Evolutionary conservation across 2,113 vertebrate species (phyloP).

Genomic region (Ochotona princeps): DNA sequence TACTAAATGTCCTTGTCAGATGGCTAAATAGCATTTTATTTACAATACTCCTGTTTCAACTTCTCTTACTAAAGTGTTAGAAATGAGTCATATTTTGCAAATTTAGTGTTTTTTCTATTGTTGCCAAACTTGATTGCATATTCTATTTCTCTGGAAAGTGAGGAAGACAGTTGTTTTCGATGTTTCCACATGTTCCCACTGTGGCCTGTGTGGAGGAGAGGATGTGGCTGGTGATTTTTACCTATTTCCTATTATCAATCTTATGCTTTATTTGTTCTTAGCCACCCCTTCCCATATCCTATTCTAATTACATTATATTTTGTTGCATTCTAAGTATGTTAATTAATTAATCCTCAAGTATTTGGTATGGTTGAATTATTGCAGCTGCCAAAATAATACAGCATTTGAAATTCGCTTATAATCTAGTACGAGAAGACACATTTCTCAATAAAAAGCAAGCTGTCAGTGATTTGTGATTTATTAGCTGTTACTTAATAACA

Average conservation of each 20-base stretch:
- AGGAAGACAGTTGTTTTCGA: not conserved
- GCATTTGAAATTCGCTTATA: conserved; percentile 22
- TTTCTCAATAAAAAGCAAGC: not conserved
- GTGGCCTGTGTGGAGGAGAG: not conserved
- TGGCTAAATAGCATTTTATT: not conserved
- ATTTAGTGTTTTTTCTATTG: conserved; percentile 12
- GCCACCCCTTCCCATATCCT: too few species aligned
- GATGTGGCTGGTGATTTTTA: not conserved
- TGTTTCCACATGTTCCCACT: not conserved
- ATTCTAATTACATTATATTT: not conserved
- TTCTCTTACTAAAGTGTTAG: conserved; percentile 52
- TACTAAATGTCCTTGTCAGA: conserved; percentile 13
- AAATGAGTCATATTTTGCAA: conserved; percentile 10
- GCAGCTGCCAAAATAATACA: not conserved
- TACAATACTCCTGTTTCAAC: not conserved
- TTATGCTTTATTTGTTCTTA: conserved; percentile 27
- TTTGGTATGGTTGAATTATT: not conserved
- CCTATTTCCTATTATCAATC: not conserved
- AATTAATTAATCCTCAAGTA: conserved; percentile 24
- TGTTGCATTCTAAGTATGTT: conserved; percentile 32
- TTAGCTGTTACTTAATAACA: conserved; percentile 8
- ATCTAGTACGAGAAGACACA: not conserved
- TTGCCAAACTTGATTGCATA: not conserved
- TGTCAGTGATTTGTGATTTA: not conserved
- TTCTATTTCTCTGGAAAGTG: not conserved